phyloP scores from a whole-genome alignment of 2,888 invertebrate species.

The Drosophila anceps region DNA sequence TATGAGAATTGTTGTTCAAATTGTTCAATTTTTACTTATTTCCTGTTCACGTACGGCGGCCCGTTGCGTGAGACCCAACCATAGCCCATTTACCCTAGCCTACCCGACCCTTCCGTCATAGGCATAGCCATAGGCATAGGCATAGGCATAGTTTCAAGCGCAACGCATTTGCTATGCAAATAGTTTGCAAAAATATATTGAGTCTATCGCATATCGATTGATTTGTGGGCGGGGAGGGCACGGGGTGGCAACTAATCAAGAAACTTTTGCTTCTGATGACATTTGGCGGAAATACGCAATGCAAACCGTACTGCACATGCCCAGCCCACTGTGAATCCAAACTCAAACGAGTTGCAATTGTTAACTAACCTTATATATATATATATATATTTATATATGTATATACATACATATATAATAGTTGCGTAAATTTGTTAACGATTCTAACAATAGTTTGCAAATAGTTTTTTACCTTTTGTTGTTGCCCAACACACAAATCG shows the following conservation, averaged over 20 bases:
- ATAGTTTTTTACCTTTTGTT: conserved; percentile 48
- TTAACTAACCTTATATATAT: conserved; percentile 38
- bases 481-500: conserved; percentile 6
- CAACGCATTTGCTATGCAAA: conserved; percentile 65
- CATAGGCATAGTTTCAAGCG: neutral
- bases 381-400: neutral
- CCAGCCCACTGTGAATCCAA: neutral
- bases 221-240: neutral
- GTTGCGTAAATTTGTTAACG: conserved; percentile 76
- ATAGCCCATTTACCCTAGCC: neutral
- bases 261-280: conserved; percentile 80
- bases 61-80: conserved; percentile 50
- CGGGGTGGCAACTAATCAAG: conserved; percentile 67
- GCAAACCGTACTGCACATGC: conserved; percentile 74
- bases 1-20: neutral
- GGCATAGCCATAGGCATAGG: neutral
- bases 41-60: conserved; percentile 74
- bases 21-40: conserved; percentile 76
- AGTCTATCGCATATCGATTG: conserved; percentile 63
- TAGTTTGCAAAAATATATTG: conserved; percentile 33
- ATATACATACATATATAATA: conserved; percentile 2
- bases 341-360: conserved; percentile 25
- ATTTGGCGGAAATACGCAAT: conserved; percentile 84
- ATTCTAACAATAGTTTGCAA: conserved; percentile 79
- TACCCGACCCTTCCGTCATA: neutral